Evolutionary conservation across 2,113 vertebrate genomes (phyloP), one percentile per base, ranked within the genome.

Genomic region (Muntiacus reevesi): DNA sequence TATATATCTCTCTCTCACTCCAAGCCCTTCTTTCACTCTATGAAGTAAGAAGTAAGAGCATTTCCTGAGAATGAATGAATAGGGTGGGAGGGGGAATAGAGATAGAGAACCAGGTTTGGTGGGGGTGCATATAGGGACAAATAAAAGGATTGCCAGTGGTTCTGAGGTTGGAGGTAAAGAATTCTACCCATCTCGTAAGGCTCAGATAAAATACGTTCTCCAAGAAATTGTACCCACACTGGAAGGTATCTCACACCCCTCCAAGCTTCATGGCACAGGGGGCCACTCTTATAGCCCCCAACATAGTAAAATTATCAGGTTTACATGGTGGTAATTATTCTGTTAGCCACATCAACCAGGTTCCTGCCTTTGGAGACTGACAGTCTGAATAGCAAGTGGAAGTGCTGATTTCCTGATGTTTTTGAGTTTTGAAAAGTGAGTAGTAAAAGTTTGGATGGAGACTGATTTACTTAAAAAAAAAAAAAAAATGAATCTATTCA

Each of bases 361-460:
- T 7, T 84, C n/a, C 82, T 43, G 27, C 52, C 30, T 89, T 45
- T 30, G 33, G 67, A 94, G 84, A 79, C 45, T 0, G 6, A 23
- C 6, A 23, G 3, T 52, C 36, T 76, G 55, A n/a, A 55, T 12
- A 62, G 30, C 79, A 86, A 88, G 7, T 85, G 57, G 45, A 91
- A 21, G 28, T 60, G 87, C 82, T 14, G 45, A 74, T 84, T 43
- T 28, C n/a, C 87, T 27, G 23, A 74, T 43, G 27, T 30, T 78
- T 45, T 52, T 94, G 36, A 83, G 76, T 93, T 94, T 97, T 62
- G 62, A 47, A 67, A 89, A 96, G 74, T n/a, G 36, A 76, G 43
- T 45, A 30, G 30, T 40, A 47, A 55, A 93, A 76, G 8, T 54
- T 79, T 87, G 55, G 60, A 7, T 30, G 36, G 60, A 89, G 55